Percentiles rank a stretch among this genome's conserved stretches.
phyloP scores from a whole-genome alignment of 2,797 vertebrate species.

The Crypturellus tataupa region DNA sequence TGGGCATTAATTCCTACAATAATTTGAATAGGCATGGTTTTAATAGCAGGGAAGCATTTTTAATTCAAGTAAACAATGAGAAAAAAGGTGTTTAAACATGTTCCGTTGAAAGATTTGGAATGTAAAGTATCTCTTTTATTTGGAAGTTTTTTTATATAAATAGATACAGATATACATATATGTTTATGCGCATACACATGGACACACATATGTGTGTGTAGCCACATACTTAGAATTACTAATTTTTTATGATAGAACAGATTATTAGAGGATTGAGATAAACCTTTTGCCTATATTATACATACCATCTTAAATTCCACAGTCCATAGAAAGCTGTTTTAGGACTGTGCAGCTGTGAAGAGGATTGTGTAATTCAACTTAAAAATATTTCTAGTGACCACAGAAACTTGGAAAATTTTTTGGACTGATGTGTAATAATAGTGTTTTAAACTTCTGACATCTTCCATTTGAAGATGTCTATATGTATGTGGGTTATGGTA shows the following conservation, averaged over 20 bases:
- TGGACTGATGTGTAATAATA: not conserved
- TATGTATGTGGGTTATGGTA: not conserved
- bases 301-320: not conserved
- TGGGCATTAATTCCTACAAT: not conserved
- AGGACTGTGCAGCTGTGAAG: not conserved
- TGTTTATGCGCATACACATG: rapidly evolving
- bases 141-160: not conserved
- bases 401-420: not conserved
- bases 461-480: not conserved
- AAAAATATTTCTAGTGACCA: not conserved
- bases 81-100: not conserved
- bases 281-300: not conserved
- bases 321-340: not conserved
- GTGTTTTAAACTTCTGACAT: not conserved
- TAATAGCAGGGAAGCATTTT: not conserved
- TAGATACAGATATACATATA: not conserved
- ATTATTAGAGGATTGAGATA: not conserved
- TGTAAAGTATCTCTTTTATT: not conserved
- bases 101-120: not conserved
- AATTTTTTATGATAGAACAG: not conserved
- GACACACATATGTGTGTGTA: not conserved
- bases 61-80: not conserved
- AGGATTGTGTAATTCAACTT: not conserved
- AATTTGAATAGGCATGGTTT: not conserved
- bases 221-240: not conserved